These are phyloP conservation scores for Euleptes europaea DNA, from an alignment of 2,113 vertebrate species.

Conservation along the genomic window DNA sequence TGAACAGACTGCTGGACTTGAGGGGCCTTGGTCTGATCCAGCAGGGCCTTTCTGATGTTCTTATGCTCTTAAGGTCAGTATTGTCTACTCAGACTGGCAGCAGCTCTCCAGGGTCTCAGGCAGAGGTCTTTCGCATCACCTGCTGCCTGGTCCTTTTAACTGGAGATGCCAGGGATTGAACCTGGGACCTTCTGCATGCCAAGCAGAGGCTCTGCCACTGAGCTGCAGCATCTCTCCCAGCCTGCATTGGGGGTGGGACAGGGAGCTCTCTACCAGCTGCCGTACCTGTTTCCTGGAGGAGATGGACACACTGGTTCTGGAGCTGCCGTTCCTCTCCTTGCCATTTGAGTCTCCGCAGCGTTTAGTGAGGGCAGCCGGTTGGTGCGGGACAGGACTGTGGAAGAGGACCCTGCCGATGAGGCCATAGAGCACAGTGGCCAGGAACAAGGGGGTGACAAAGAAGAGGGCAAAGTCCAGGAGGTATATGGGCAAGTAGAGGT, in stretches of 20 bases:
- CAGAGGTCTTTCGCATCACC: too few species aligned
- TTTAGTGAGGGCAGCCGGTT: slow-evolving; percentile 55
- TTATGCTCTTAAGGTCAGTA: too few species aligned
- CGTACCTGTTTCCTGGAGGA: slow-evolving; percentile 85
- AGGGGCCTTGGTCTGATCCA: too few species aligned
- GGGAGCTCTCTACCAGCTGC: not conserved
- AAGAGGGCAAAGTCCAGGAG: slow-evolving; percentile 84
- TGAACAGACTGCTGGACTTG: too few species aligned
- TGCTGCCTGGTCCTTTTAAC: too few species aligned
- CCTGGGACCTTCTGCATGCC: too few species aligned
- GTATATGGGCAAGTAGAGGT: slow-evolving; percentile 85
- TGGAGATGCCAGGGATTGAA: too few species aligned
- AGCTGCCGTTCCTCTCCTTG: slow-evolving; percentile 44
- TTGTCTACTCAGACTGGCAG: too few species aligned
- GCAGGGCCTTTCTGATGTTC: too few species aligned
- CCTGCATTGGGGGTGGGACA: not conserved
- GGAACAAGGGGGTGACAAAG: slow-evolving; percentile 77
- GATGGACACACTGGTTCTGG: slow-evolving; percentile 56
- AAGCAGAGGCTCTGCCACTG: too few species aligned
- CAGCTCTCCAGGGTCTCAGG: too few species aligned
- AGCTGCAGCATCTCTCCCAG: too few species aligned
- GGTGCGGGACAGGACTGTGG: slow-evolving; percentile 71
- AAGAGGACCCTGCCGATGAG: slow-evolving; percentile 80
- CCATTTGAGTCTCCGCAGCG: slow-evolving; percentile 55
- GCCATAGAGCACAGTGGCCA: slow-evolving; percentile 77